Evolutionary conservation across 2,797 vertebrate species (phyloP).

Genomic region (Enteromius fasciolatus): DNA sequence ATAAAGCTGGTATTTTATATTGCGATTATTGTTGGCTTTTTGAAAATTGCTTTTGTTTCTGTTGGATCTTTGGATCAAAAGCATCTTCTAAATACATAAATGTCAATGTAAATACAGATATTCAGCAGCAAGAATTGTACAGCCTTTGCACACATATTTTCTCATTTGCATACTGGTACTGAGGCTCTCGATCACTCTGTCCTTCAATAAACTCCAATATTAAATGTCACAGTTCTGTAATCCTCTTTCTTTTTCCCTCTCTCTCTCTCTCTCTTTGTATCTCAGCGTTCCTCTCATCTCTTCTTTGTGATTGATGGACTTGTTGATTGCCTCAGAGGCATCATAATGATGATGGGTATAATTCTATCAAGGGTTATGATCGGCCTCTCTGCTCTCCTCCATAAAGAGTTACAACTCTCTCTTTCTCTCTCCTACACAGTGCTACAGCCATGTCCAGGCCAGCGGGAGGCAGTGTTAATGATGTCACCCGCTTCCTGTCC

Average conservation of each 20-base stretch:
- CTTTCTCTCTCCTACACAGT: constrained; percentile 59
- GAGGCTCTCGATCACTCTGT: constrained; percentile 13
- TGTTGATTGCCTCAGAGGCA: constrained; percentile 4
- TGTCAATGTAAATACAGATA: not conserved
- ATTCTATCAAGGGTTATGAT: constrained; percentile 23
- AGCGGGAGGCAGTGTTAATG: constrained; percentile 75
- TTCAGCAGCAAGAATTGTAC: constrained; percentile 17
- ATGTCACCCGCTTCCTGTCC: constrained; percentile 82
- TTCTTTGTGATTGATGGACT: constrained; percentile 35
- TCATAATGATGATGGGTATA: constrained; percentile 35
- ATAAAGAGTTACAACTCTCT: constrained; percentile 66
- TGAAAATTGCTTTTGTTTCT: not conserved
- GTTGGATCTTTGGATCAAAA: not conserved
- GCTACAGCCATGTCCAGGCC: constrained; percentile 78
- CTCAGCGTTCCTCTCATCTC: constrained; percentile 26
- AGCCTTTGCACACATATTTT: constrained; percentile 46
- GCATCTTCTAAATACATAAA: not conserved
- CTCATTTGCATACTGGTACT: not conserved
- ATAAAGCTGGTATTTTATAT: not conserved
- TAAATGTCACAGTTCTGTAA: constrained; percentile 1
- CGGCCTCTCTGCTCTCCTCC: constrained; percentile 30
- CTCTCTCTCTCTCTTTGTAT: constrained; percentile 8
- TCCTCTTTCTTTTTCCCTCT: constrained; percentile 10
- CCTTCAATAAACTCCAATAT: constrained; percentile 14
- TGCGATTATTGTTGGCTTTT: not conserved